These are phyloP conservation scores for Halcyon malimbica DNA, from an alignment of 2,113 vertebrate species.

Conservation along the genomic window DNA sequence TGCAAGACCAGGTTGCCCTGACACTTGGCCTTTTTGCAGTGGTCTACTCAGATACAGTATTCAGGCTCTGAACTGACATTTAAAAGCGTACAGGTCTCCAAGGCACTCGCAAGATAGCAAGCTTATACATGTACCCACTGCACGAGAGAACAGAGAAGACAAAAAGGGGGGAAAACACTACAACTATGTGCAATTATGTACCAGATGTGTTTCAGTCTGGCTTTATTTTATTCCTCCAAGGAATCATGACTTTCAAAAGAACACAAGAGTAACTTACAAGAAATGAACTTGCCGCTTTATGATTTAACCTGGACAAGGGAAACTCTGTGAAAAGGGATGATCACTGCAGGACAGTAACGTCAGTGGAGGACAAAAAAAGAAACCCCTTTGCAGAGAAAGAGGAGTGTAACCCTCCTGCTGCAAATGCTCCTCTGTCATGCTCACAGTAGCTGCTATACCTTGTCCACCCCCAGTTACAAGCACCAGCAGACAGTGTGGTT, in stretches of 20 bases:
- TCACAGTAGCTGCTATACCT: neutral
- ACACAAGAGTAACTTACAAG: rapidly evolving
- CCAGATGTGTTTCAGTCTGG: neutral
- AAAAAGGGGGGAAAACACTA: neutral
- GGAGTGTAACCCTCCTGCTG: neutral
- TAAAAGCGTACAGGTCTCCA: neutral
- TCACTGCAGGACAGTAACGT: neutral
- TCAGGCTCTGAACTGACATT: neutral
- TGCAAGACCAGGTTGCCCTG: neutral
- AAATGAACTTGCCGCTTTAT: neutral
- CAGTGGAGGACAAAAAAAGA: neutral
- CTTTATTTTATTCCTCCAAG: neutral
- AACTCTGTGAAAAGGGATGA: neutral
- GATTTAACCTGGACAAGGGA: neutral
- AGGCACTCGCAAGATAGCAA: neutral
- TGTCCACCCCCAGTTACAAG: neutral
- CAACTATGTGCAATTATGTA: neutral
- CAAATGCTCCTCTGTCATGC: neutral
- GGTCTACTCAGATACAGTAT: neutral
- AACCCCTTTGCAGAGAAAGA: neutral
- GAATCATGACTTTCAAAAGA: neutral
- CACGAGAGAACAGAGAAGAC: neutral
- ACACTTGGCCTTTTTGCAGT: neutral
- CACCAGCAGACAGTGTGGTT: neutral
- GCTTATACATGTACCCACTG: neutral